Base-by-base conservation (phyloP, 2,113 vertebrate genomes). In the Laterallus jamaicensis region DNA sequence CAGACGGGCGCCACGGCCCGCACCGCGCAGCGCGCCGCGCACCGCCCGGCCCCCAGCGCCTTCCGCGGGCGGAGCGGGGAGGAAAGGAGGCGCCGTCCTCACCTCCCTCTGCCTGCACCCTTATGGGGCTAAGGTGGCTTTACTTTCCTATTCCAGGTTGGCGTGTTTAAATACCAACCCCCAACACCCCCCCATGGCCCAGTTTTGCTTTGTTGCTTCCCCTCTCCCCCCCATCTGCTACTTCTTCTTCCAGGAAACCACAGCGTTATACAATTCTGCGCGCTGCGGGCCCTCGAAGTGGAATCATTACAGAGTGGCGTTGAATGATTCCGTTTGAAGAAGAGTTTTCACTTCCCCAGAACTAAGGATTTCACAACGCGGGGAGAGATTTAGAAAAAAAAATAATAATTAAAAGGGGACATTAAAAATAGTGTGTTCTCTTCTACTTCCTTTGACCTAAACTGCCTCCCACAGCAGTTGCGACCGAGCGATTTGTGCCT, bases 311-410 rank as follows among this genome's bases (percentile, higher is more conserved):
- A 42, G 32, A 94, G 83, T 81, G 75, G 80, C 20, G 29, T 92
- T 92, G 94, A 97, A 95, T 83, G 82, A 97, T 97, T 97, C 97
- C 78, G 93, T 97, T 98, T 97, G 94, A 98, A 97, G 97, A 95
- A 95, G 91, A 90, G 81, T 97, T 98, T 97, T 98, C 98, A 97
- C 97, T 98, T 98, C 98, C 97, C 95, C 93, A 88, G 60, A 88
- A 92, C 42, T 54, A 87, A 40, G 76, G 83, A 95, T 97, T 98
- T 97, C 98, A 96, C 97, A 98, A 98, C 59, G 18, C 32, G 16
- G 81, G 63, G 78, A 90, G 60, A 71, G 52, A 75, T 91, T 96
- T 49, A 68, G 31, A 70, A 39, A 29, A 63, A 35, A 82, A 75
- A 73, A n/a, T n/a, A 78, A 9, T 35, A 29, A 37, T 12, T 4